Percentiles rank a stretch among this genome's conserved stretches.
Evolutionary conservation across 2,888 invertebrate species (phyloP).

Genomic region (Linnaemya tessellans): DNA sequence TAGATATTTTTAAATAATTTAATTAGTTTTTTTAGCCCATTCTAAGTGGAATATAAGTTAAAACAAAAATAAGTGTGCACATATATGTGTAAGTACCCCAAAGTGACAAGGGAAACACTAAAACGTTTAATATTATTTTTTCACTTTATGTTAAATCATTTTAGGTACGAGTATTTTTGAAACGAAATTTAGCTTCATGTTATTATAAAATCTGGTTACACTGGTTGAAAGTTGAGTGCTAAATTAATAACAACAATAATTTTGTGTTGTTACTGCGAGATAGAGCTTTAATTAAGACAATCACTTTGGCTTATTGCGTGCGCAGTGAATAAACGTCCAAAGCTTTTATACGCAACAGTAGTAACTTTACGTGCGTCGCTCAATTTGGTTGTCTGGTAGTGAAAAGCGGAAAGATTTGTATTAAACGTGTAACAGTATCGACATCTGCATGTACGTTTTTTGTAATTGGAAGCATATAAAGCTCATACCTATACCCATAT

Average conservation of each 20-base stretch:
- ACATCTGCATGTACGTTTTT: constrained; percentile 13
- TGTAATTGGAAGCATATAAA: constrained; percentile 21
- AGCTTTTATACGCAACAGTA: constrained; percentile 63
- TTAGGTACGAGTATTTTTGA: too few species aligned
- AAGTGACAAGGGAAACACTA: too few species aligned
- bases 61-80: too few species aligned
- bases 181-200: too few species aligned
- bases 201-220: too few species aligned
- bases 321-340: constrained; percentile 47
- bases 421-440: neutral
- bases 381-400: constrained; percentile 50
- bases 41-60: too few species aligned
- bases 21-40: too few species aligned
- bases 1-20: too few species aligned
- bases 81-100: too few species aligned
- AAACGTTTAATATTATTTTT: too few species aligned
- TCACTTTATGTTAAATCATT: too few species aligned
- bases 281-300: constrained; percentile 52
- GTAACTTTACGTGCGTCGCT: constrained; percentile 66
- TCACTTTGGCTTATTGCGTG: constrained; percentile 55
- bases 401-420: constrained; percentile 6
- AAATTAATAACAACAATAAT: neutral
- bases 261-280: neutral
- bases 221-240: too few species aligned
- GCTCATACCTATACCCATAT: neutral